Percentiles rank a stretch among this genome's conserved stretches.
These are phyloP conservation scores for Cephalopterus ornatus DNA, from an alignment of 2,113 vertebrate species.

Conservation along the genomic window DNA sequence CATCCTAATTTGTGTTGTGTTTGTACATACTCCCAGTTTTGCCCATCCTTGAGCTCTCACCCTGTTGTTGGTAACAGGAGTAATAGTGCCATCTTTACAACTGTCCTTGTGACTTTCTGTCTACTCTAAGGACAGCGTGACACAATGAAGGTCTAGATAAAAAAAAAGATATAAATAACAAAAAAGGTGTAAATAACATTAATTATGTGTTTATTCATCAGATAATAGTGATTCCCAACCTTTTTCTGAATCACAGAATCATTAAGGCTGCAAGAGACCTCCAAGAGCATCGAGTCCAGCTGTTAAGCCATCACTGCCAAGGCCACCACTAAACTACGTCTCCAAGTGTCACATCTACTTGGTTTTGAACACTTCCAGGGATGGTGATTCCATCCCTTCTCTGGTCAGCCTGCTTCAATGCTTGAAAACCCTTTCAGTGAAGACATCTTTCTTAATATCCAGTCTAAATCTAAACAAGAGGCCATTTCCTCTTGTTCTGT, in stretches of 20 bases:
- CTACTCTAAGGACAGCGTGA: neutral
- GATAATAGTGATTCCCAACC: fast-evolving
- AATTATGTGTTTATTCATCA: neutral
- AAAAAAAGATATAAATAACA: neutral
- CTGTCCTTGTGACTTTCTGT: neutral
- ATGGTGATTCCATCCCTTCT: fast-evolving
- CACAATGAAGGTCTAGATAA: neutral
- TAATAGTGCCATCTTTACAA: neutral
- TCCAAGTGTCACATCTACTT: neutral
- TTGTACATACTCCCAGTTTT: neutral
- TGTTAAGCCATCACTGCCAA: neutral
- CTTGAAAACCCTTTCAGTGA: neutral
- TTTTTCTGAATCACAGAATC: neutral
- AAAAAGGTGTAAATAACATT: neutral
- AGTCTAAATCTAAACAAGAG: neutral
- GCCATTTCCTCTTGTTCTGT: neutral
- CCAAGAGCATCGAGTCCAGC: neutral
- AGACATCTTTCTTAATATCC: neutral
- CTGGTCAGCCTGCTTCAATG: neutral
- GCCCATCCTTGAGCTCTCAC: neutral
- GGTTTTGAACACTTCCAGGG: neutral
- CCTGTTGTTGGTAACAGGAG: neutral
- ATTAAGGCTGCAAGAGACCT: neutral
- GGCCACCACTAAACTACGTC: neutral
- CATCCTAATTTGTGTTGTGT: neutral